Conservation (phyloP, 2,113 vertebrate species). For the Lophura nycthemera region DNA sequence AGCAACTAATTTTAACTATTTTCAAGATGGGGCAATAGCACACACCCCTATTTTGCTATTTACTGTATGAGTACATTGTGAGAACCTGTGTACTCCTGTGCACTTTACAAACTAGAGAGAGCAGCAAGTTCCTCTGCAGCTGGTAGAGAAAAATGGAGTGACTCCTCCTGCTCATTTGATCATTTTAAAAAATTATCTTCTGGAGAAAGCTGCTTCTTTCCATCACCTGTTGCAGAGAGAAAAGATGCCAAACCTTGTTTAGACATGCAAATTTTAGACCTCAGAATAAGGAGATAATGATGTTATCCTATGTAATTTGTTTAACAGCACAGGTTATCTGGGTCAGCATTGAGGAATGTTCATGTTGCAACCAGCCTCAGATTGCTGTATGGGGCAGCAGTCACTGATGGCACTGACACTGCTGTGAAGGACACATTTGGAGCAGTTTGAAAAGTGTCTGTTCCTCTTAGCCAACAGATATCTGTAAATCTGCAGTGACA, state of each 20-base stretch:
- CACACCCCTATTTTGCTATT: background rate
- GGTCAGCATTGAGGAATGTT: background rate
- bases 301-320: slow-evolving; percentile 23
- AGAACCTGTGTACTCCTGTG: background rate
- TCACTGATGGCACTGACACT: slow-evolving; percentile 22
- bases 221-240: slow-evolving; percentile 6
- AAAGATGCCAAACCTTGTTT: background rate
- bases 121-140: background rate
- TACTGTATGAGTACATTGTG: background rate
- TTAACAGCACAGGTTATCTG: slow-evolving; percentile 47
- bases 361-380: background rate
- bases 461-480: background rate
- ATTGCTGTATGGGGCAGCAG: background rate
- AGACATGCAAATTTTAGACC: background rate
- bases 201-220: background rate
- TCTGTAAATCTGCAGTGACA: slow-evolving; percentile 44
- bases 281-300: slow-evolving; percentile 28
- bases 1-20: background rate
- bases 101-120: background rate
- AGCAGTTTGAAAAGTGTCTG: slow-evolving; percentile 21
- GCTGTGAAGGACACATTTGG: slow-evolving; percentile 24
- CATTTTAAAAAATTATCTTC: background rate
- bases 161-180: background rate
- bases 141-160: background rate
- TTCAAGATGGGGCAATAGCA: background rate